phyloP scores from a whole-genome alignment of 1,140 invertebrate species.

The Hydropsyche tenuis region DNA sequence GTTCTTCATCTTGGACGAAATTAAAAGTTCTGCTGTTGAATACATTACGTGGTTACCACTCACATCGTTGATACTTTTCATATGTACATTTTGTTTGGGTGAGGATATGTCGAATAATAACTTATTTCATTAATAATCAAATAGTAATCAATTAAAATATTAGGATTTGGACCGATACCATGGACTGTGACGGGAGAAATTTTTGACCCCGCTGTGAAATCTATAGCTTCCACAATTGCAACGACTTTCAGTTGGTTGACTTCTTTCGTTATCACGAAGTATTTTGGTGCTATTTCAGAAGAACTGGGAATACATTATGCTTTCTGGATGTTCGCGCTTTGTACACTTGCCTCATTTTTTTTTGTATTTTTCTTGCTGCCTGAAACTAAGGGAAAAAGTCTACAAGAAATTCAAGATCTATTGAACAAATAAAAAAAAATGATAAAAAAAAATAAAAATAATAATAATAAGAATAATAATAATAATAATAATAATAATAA shows the following conservation, averaged over 20 bases:
- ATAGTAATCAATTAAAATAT: conserved; percentile 39
- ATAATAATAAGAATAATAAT: neutral
- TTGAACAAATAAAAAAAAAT: conserved; percentile 59
- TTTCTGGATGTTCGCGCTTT: conserved; percentile 80
- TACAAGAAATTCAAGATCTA: conserved; percentile 77
- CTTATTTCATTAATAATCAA: too few relatives aligned
- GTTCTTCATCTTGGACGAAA: conserved; percentile 68
- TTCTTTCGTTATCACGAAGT: conserved; percentile 81
- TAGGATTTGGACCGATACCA: conserved; percentile 80
- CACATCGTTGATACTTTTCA: conserved; percentile 69
- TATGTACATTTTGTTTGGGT: conserved; percentile 69
- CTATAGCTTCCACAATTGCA: conserved; percentile 74
- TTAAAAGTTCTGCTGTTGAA: conserved; percentile 58
- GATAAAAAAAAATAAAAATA: too few relatives aligned
- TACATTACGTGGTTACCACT: conserved; percentile 70
- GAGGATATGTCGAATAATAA: too few relatives aligned
- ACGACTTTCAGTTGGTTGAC: conserved; percentile 79
- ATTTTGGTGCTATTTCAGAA: conserved; percentile 68
- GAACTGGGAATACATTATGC: conserved; percentile 71
- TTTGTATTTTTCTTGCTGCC: conserved; percentile 73
- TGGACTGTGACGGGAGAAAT: conserved; percentile 87
- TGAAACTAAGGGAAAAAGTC: conserved; percentile 82
- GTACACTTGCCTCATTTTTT: conserved; percentile 68
- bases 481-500: too few relatives aligned
- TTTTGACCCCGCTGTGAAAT: conserved; percentile 78